phyloP scores from a whole-genome alignment of 2,888 invertebrate genomes.

The Latrodectus hesperus region DNA sequence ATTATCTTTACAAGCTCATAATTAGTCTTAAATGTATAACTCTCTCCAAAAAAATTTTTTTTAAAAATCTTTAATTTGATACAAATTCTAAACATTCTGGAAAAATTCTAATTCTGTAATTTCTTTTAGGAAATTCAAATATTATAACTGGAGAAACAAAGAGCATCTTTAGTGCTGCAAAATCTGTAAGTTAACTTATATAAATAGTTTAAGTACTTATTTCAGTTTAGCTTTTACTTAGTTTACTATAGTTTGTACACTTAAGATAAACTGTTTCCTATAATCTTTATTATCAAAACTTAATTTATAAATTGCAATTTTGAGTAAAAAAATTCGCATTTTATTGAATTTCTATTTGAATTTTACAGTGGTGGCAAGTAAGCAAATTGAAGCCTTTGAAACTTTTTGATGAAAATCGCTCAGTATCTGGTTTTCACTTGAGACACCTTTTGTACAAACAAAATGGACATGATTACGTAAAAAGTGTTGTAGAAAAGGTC shows the following conservation, averaged over 20 bases:
- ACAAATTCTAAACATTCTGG: background rate
- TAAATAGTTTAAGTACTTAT: too few species aligned
- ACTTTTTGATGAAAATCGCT: constrained; percentile 91
- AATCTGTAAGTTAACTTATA: constrained; percentile 59
- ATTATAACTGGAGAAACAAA: constrained; percentile 93
- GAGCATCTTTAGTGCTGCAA: constrained; percentile 81
- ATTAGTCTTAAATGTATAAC: too few species aligned
- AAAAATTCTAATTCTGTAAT: background rate
- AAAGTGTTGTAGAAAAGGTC: constrained; percentile 83
- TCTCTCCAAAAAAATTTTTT: too few species aligned
- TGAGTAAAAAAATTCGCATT: background rate
- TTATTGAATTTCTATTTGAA: background rate
- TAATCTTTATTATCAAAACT: background rate
- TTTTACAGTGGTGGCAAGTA: constrained; percentile 87
- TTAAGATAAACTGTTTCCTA: too few species aligned
- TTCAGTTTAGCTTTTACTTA: too few species aligned
- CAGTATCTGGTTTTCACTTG: constrained; percentile 87
- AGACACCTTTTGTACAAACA: constrained; percentile 83
- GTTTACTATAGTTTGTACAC: too few species aligned
- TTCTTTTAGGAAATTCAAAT: constrained; percentile 84
- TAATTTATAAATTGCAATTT: background rate
- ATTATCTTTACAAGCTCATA: too few species aligned
- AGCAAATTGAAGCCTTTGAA: constrained; percentile 92
- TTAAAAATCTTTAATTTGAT: too few species aligned
- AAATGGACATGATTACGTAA: constrained; percentile 83